Base-by-base conservation (phyloP, 1,140 invertebrate species). In the Ceratina japonica region DNA sequence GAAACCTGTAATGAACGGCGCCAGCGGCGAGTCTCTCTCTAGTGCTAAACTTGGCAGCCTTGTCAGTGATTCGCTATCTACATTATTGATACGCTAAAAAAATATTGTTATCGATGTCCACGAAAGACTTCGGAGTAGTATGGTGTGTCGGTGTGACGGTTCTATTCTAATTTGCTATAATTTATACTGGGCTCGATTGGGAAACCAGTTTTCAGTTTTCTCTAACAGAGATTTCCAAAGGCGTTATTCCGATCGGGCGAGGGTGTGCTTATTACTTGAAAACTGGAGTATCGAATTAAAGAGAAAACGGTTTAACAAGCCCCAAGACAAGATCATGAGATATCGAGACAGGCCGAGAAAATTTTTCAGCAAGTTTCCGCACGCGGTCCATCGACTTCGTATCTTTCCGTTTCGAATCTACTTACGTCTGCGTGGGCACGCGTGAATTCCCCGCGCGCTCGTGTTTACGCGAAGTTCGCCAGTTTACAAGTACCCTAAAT, bases 181-280 rank as follows among this genome's bases (percentile, higher is more conserved):
- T 54, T 52, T 62, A 37, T 69, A 58, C 63, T 56, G 69, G 69
- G 68, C 58, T 63, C 52, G 80, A 59, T 61, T 18, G 71, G 37
- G 20, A 80, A 85, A 84, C 83, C 83, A 84, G 83, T 84, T 84
- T 81, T 74, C 73, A 52, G 72, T 80, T 80, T 80, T 22, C 72
- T 13, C 16, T 68, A 75, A 69, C 81, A 83, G 66, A 62, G 66
- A 63, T 49, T 24, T 64, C 64, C 24, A 51, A 62, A 65, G 54
- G 68, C 66, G 75, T 78, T 63, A 80, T 58, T 74, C 69, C 69
- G 62, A 75, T 75, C 22, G 37, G 37, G 22, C 24, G 80, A 81
- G 70, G 77, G 79, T 58, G 64, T 27, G 56, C 22, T 84, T 84
- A 78, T 82, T 82, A 61, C 31, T 59, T 44, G 8, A 20, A 59